Base-by-base conservation (phyloP, 2,113 vertebrate species). In the Macroglossus sobrinus region DNA sequence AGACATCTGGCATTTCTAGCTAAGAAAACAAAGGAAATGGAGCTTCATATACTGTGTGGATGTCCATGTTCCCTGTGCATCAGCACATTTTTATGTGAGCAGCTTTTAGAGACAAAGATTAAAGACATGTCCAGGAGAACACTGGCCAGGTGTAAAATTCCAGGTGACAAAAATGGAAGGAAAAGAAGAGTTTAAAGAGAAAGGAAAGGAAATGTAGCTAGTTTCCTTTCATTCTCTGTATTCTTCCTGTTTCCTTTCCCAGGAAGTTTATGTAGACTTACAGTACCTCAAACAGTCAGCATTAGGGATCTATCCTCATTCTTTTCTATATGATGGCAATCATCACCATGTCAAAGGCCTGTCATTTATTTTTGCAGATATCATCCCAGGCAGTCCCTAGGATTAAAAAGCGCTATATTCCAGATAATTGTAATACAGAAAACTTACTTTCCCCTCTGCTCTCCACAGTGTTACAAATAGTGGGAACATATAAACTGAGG, bases 211-310 rank as follows among this genome's bases (percentile, higher is more conserved):
- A 98, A 95, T 96, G 75, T 14, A 84, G 92, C 89, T 78, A 57
- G 89, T 94, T 98, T 98, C 97, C 97, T 92, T 97, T 98, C 81
- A 95, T 98, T 98, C 96, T 98, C 7, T 93, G 59, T 50, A 68
- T 86, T 93, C 97, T 98, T 97, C 96, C 95, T 91, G 97, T 98
- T 98, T 96, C 78, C 90, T 97, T 93, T 63, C 59, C 88, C 87
- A 96, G 97, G 98, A 98, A 98, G 90, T 96, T 96, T 92, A 40
- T 35, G 94, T 94, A 97, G 97, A 97, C 28, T 82, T 97, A 4
- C 69, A 95, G 14, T 68, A 81, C 28, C n/a, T 57, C 79, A 3
- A 93, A 87, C 82, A 89, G 72, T 97, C 97, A 96, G 90, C 88
- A 89, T 69, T 72, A 86, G 30, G 97, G 95, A 91, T 91, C 91